These are phyloP conservation scores for Drosophila prosaltans DNA, from an alignment of 1,140 invertebrate species.

Conservation along the genomic window DNA sequence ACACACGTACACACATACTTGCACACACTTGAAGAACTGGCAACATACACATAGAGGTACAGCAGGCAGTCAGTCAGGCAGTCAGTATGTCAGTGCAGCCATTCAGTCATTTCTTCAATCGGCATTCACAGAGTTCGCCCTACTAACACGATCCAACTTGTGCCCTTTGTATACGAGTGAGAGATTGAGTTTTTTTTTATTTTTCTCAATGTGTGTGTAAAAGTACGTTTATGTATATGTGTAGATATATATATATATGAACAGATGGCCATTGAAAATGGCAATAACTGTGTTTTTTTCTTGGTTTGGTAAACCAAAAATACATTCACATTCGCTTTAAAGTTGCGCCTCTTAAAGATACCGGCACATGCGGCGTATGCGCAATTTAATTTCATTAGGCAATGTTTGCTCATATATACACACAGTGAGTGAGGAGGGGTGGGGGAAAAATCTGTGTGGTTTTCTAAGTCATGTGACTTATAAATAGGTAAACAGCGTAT, in stretches of 20 bases:
- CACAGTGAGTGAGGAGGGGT: neutral
- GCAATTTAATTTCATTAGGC: constrained; percentile 45
- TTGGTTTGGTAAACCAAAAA: neutral
- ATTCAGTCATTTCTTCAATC: constrained; percentile 62
- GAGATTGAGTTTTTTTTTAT: neutral
- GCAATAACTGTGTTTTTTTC: constrained; percentile 41
- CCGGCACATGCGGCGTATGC: constrained; percentile 29
- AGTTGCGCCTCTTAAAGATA: constrained; percentile 36
- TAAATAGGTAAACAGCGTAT: constrained; percentile 30
- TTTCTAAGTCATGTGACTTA: constrained; percentile 25
- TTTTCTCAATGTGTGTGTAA: constrained; percentile 18
- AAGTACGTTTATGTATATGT: constrained; percentile 4
- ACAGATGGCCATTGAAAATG: constrained; percentile 57
- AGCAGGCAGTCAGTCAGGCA: constrained; percentile 27
- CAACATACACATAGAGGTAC: constrained; percentile 41
- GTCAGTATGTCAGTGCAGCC: constrained; percentile 37
- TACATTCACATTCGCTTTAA: constrained; percentile 3
- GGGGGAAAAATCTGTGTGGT: constrained; percentile 12
- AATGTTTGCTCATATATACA: constrained; percentile 17
- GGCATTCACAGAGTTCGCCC: constrained; percentile 51
- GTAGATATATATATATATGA: constrained; percentile 25
- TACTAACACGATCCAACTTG: constrained; percentile 38
- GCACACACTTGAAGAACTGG: constrained; percentile 2
- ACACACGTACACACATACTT: constrained; percentile 25
- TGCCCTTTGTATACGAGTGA: constrained; percentile 16